A percentile compares a stretch with the other conserved stretches of the same genome.
phyloP scores from a whole-genome alignment of 2,888 invertebrate species.

The Luperina testacea region DNA sequence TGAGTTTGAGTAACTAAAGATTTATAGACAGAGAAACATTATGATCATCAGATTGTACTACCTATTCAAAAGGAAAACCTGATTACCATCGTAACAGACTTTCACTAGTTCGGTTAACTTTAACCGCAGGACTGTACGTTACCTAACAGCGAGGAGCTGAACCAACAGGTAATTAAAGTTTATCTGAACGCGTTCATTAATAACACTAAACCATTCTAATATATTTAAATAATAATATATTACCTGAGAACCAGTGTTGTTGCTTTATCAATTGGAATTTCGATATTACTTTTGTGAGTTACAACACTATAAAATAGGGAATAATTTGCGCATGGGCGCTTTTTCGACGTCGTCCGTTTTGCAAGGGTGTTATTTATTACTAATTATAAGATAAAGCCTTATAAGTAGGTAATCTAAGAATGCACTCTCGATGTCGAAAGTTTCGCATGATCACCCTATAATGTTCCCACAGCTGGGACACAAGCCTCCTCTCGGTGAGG shows the following conservation, averaged over 20 bases:
- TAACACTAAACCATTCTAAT: conserved; percentile 53
- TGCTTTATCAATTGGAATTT: conserved; percentile 40
- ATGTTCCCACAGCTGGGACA: too few relatives aligned
- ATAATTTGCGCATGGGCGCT: conserved; percentile 7
- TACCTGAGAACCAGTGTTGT: conserved; percentile 48
- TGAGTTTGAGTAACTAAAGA: background rate
- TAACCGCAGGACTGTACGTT: conserved; percentile 56
- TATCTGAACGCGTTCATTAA: conserved; percentile 58
- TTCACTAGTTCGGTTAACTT: conserved; percentile 43
- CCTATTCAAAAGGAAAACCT: conserved; percentile 17
- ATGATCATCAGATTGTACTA: conserved; percentile 15
- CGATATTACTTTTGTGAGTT: conserved; percentile 31
- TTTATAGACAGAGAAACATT: conserved; percentile 22
- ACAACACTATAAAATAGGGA: conserved; percentile 9
- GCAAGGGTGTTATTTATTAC: background rate
- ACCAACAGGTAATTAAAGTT: conserved; percentile 64
- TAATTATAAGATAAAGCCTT: background rate
- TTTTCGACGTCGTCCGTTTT: conserved; percentile 3
- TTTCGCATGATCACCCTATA: background rate
- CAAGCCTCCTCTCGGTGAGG: background rate
- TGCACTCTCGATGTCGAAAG: background rate
- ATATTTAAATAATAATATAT: conserved; percentile 53
- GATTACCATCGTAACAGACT: conserved; percentile 6
- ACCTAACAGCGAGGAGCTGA: conserved; percentile 57
- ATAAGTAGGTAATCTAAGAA: background rate